Evolutionary conservation across 2,113 vertebrate genomes (phyloP), one percentile per base, ranked within the genome.

Genomic region (Pavo muticus): DNA sequence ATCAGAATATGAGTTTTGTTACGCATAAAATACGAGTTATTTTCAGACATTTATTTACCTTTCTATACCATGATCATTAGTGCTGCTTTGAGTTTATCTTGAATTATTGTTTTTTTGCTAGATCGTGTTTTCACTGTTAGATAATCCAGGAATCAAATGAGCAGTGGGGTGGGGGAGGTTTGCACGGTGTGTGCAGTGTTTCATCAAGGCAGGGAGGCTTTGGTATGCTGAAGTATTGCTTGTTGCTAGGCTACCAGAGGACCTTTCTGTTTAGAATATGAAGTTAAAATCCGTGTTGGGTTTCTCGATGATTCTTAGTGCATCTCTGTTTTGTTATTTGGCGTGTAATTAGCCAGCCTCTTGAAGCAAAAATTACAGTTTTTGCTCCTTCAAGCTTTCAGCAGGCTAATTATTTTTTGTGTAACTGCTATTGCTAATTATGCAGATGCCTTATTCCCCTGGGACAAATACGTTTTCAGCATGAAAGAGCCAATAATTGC

Each of bases 201-300:
- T 91, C 67, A 83, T 96, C 84, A 84, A 94, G 63, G 81, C 37
- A 15, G 80, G 86, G 77, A 95, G 87, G 59, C 76, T 94, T 96
- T 97, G 87, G 88, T 96, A 88, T 84, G 95, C 90, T 70, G 56
- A 82, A 90, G 77, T 91, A 87, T 84, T 94, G 88, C 86, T 93
- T 92, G 98, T 98, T 98, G 98, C 97, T 98, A 97, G 94, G 97
- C 96, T 97, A 98, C 98, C 73, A 68, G 45, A 70, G 96, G 88
- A 88, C 78, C 90, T 88, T 30, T 88, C 64, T 14, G 93, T 64
- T 87, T 95, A 76, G 92, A 97, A 96, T 94, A 95, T 94, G 84
- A 87, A 89, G 95, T 65, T 96, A 96, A 97, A 96, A 95, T 96
- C 94, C 85, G 94, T 3, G 20, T 84, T 85, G 91, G 71, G 92